Evolutionary conservation across 1,140 invertebrate species (phyloP).

Genomic region (Drosophila melanogaster): DNA sequence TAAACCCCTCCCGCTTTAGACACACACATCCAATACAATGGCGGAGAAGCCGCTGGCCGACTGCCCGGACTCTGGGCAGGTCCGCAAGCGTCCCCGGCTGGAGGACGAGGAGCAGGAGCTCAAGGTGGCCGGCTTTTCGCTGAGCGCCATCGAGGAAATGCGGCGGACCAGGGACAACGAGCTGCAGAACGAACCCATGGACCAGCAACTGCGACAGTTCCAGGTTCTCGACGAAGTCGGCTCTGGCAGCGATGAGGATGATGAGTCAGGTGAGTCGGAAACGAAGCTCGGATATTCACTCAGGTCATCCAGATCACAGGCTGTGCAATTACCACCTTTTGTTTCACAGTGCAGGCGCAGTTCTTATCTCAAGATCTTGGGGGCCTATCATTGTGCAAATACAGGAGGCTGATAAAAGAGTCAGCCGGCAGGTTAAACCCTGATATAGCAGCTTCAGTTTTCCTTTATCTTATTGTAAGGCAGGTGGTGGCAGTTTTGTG

Average conservation of each 20-base stretch:
- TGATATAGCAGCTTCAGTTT: constrained; percentile 39
- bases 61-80: constrained; percentile 6
- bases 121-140: constrained; percentile 76
- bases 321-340: neutral
- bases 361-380: constrained; percentile 49
- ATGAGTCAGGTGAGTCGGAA: constrained; percentile 86
- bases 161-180: constrained; percentile 68
- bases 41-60: constrained; percentile 3
- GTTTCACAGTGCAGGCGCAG: constrained; percentile 18
- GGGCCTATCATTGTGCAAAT: constrained; percentile 66
- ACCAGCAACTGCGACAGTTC: constrained; percentile 87
- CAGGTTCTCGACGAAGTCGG: constrained; percentile 91
- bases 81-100: constrained; percentile 51
- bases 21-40: neutral
- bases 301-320: neutral
- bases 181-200: constrained; percentile 55
- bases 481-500: constrained; percentile 20
- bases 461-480: constrained; percentile 3
- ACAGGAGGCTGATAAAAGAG: constrained; percentile 68
- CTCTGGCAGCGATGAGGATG: constrained; percentile 85
- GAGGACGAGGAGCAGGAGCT: constrained; percentile 66
- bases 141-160: constrained; percentile 84
- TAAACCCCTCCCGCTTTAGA: constrained; percentile 5
- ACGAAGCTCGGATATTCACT: neutral
- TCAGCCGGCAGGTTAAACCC: constrained; percentile 5